Percentiles rank a stretch among this genome's conserved stretches.
Conservation (phyloP, 1,140 invertebrate species). For the Alviniconcha marisindica region DNA sequence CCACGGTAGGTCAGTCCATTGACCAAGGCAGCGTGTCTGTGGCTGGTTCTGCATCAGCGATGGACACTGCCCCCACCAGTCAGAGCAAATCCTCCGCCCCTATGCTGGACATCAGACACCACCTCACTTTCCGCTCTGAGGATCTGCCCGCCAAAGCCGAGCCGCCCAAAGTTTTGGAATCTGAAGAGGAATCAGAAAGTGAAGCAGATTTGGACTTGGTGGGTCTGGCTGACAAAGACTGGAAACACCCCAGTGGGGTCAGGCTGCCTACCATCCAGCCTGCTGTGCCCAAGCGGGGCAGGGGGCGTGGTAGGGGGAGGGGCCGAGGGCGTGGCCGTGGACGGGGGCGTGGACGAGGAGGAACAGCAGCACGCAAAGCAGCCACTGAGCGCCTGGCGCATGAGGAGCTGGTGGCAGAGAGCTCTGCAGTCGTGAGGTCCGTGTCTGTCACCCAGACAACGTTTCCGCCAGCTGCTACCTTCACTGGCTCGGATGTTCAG, state of each 20-base stretch:
- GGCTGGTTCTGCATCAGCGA: too few species aligned
- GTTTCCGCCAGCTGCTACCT: background rate
- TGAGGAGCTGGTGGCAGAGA: background rate
- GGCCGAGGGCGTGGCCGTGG: conserved; percentile 21
- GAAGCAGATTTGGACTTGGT: conserved; percentile 20
- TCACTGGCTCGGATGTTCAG: background rate
- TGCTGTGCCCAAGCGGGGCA: background rate
- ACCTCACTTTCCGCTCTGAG: conserved; percentile 11
- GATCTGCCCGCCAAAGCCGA: background rate
- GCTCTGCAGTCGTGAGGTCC: background rate
- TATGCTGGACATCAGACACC: conserved; percentile 8
- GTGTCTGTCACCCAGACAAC: background rate
- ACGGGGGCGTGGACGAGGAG: conserved; percentile 19
- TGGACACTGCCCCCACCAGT: too few species aligned
- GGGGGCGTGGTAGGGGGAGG: conserved; percentile 6
- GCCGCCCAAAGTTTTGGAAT: background rate
- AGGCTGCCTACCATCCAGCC: background rate
- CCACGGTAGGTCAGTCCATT: background rate
- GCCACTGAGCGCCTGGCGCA: background rate
- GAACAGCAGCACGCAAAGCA: too few species aligned
- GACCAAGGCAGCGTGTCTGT: background rate
- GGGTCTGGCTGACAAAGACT: background rate
- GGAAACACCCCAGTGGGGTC: background rate
- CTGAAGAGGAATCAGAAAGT: background rate
- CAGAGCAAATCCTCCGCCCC: background rate